phyloP scores from a whole-genome alignment of 2,888 invertebrate species.

The Volucella zonaria region DNA sequence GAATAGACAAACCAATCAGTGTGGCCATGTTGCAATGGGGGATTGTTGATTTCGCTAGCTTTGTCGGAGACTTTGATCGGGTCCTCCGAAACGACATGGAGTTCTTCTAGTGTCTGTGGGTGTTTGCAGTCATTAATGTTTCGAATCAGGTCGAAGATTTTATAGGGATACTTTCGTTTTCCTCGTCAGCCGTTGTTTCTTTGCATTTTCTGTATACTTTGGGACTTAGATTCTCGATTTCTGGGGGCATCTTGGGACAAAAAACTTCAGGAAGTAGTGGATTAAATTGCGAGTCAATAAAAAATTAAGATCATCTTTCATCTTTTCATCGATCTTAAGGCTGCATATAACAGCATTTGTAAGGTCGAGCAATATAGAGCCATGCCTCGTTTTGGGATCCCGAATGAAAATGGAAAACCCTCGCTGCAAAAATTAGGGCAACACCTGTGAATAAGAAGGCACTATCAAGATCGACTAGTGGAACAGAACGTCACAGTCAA shows the following conservation, averaged over 20 bases:
- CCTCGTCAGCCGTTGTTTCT: slow-evolving; percentile 88
- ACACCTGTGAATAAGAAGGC: too few species aligned
- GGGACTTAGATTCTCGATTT: slow-evolving; percentile 93
- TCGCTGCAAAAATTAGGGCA: too few species aligned
- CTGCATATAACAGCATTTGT: too few species aligned
- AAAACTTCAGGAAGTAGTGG: too few species aligned
- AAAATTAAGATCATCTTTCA: too few species aligned
- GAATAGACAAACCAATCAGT: slow-evolving; percentile 93
- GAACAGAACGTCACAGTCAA: too few species aligned
- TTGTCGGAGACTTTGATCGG: slow-evolving; percentile 90
- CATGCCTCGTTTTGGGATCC: too few species aligned
- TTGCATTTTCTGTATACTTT: slow-evolving; percentile 90
- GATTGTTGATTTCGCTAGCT: slow-evolving; percentile 90
- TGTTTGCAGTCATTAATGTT: slow-evolving; percentile 99
- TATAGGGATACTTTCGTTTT: slow-evolving; percentile 87
- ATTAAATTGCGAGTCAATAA: too few species aligned
- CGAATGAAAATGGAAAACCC: too few species aligned
- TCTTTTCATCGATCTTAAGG: too few species aligned
- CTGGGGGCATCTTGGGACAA: slow-evolving; percentile 78
- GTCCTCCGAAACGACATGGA: slow-evolving; percentile 94
- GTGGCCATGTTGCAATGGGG: slow-evolving; percentile 99
- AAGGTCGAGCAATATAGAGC: too few species aligned
- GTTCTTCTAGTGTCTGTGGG: slow-evolving; percentile 96
- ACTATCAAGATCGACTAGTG: too few species aligned
- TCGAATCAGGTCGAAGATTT: slow-evolving; percentile 96